Conservation (phyloP, 2,797 vertebrate species). For the Buphagus erythrorhynchus region DNA sequence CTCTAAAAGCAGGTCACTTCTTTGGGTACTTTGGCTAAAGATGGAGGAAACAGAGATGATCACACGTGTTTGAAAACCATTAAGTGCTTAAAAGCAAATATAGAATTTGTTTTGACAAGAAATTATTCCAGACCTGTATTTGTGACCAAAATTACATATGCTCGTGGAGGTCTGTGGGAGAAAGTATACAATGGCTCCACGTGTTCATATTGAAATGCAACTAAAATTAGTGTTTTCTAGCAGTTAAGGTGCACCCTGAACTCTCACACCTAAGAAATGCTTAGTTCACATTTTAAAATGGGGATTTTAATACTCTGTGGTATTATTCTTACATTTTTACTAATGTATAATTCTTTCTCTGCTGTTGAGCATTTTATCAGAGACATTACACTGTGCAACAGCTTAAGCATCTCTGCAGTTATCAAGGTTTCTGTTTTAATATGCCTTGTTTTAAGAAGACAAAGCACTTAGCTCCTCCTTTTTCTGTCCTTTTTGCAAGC, state of each 20-base stretch:
- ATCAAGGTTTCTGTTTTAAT: not conserved
- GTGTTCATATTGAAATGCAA: not conserved
- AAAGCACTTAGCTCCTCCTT: not conserved
- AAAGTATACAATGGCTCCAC: not conserved
- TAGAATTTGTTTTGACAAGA: not conserved
- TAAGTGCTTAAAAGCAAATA: not conserved
- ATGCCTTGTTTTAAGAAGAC: not conserved
- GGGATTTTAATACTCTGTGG: not conserved
- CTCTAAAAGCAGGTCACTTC: not conserved
- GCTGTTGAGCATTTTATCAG: not conserved
- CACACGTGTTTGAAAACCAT: not conserved
- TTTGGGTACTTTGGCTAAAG: not conserved
- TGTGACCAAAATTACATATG: not conserved
- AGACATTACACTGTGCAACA: not conserved
- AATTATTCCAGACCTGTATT: not conserved
- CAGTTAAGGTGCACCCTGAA: not conserved
- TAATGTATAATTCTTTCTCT: not conserved
- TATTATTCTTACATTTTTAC: not conserved
- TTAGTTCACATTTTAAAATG: conserved; percentile 4
- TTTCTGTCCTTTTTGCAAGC: not conserved
- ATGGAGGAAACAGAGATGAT: not conserved
- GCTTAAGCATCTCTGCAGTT: not conserved
- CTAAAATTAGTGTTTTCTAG: conserved; percentile 11
- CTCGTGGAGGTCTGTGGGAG: not conserved
- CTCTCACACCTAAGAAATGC: conserved; percentile 5